Conservation (phyloP, 2,888 invertebrate species). For the Heliothis peltigera region DNA sequence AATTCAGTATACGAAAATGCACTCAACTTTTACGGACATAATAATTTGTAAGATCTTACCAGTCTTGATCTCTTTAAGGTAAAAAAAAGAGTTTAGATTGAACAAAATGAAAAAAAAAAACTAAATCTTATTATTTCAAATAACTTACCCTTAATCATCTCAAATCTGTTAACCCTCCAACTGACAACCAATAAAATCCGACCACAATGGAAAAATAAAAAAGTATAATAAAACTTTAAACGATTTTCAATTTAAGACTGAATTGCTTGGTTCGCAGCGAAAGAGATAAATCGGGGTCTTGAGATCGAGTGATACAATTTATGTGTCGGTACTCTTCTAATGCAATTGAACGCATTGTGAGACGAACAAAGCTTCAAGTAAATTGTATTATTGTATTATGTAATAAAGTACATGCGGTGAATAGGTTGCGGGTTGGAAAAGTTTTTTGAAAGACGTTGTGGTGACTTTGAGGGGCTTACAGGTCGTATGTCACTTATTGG, state of each 20-base stretch:
- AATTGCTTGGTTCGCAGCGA: slow-evolving; percentile 54
- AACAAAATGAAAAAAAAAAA: not conserved
- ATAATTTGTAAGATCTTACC: too few relatives aligned
- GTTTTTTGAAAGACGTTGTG: not conserved
- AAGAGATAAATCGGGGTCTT: slow-evolving; percentile 64
- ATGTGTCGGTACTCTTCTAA: slow-evolving; percentile 68
- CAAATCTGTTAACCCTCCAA: slow-evolving; percentile 7
- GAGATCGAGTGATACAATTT: slow-evolving; percentile 73
- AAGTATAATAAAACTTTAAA: slow-evolving; percentile 58
- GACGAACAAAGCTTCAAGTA: slow-evolving; percentile 52
- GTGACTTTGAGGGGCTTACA: not conserved
- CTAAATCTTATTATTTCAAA: not conserved
- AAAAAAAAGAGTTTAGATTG: not conserved
- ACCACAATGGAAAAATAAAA: slow-evolving; percentile 39
- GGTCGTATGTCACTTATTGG: too few relatives aligned
- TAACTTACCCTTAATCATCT: not conserved
- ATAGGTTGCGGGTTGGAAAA: not conserved
- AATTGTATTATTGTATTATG: slow-evolving; percentile 47
- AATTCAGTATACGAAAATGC: too few relatives aligned
- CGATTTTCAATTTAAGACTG: slow-evolving; percentile 63
- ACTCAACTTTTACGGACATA: too few relatives aligned
- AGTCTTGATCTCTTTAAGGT: too few relatives aligned
- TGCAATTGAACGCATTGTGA: slow-evolving; percentile 72
- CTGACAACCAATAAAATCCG: slow-evolving; percentile 46
- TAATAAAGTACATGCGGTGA: slow-evolving; percentile 27